Evolutionary conservation across 2,797 vertebrate genomes (phyloP), one percentile per base, ranked within the genome.

Genomic region (Mormyrops boulengeri): DNA sequence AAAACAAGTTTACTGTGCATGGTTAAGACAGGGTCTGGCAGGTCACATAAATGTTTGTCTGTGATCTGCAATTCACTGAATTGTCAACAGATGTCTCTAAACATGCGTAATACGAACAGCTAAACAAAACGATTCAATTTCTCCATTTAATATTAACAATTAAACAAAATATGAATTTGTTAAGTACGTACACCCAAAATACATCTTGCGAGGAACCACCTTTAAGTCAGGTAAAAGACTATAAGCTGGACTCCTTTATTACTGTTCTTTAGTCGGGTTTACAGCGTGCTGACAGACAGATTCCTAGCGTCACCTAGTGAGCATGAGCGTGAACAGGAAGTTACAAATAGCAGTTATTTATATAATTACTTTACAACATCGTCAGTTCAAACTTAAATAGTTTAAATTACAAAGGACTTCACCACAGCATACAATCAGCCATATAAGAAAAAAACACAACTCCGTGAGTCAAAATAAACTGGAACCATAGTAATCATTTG

Each of bases 41-140:
- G n/a, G 55, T 84, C 82, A 52, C 82, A 12, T 14, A 38, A 77
- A 77, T 38, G 12, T 85, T 22, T 85, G 47, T n/a, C 49, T 49
- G 22, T 85, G 19, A 49, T 26, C 82, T 85, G 82, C n/a, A 49
- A 49, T 50, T 85, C 38, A 60, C 34, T 60, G 7, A 38, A 57
- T 60, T 22, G 38, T 80, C 88, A 60, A 38, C 14, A 89, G 88
- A 89, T 84, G 88, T 89, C 77, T 11, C 22, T 41, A 60, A 82
- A 30, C n/a, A 8, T 26, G 4, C 52, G n/a, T 3, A 88, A 22
- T 62, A 55, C 19, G n/a, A 57, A 57, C n/a, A 44, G n/a, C 26
- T 12, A 55, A 47, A 26, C 38, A 88, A 69, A 34, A 34, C 22
- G 1, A 9, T 2, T 85, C 1, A 85, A 30, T 11, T 26, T 85